Evolutionary conservation across 2,888 invertebrate genomes (phyloP), one percentile per base, ranked within the genome.

Genomic region (Drosophila acutilabella): DNA sequence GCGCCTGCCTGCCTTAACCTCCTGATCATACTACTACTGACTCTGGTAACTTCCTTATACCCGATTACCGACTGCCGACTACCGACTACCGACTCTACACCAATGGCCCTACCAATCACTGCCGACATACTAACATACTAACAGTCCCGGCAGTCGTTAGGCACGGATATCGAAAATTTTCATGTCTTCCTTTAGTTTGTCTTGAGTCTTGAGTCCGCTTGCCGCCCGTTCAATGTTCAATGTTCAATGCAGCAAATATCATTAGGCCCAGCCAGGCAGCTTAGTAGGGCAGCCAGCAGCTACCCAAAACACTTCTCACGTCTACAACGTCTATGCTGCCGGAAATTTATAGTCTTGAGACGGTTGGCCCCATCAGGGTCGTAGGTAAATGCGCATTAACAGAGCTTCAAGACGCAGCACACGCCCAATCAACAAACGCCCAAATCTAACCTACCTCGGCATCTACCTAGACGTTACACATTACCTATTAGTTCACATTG

Each of bases 121-220:
- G 53, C 20, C 18, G 41, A 53, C 53, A 44, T 42, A 18, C 53
- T 18, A 42, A 30, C 54, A 45, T 42, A 18, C 53, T 18, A 42
- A 30, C 54, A 45, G 48, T 69, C 47, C 72, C 80, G 74, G 72
- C 56, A 88, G 80, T 83, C 83, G 83, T 83, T 88, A 83, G 83
- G 88, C 87, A 86, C 81, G 85, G 85, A 85, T 85, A 85, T 85
- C 81, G 85, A 89, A 85, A 81, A 85, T 87, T 84, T 85, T 82
- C 89, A 85, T 89, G 89, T 89, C 85, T 85, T 89, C 85, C 89
- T 89, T 89, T 84, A 89, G 85, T 85, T 85, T 85, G 85, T 89
- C 85, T 89, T 81, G 81, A 36, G 81, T 74, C 67, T 89, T 81
- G 81, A 36, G 80, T 74, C 67, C 57, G 58, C 30, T 30, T 48